Evolutionary conservation across 1,140 invertebrate genomes (phyloP), one percentile per base, ranked within the genome.

Genomic region (Notospermus geniculatus): DNA sequence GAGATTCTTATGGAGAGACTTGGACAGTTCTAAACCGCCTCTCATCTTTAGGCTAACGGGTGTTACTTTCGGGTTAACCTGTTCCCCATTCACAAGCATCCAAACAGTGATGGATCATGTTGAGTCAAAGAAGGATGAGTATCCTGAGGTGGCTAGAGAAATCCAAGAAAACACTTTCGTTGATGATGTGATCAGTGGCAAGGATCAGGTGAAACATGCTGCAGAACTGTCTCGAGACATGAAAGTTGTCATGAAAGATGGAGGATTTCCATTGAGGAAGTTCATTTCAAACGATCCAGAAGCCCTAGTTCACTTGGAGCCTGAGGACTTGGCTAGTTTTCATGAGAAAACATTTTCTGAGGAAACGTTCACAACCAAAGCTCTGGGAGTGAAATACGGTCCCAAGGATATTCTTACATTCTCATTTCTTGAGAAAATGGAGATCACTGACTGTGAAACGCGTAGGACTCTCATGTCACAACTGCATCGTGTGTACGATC

Each of bases 1-100:
- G 25, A 5, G 46, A 50, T 50, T 50, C n/a, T 50, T 50, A n/a
- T 50, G 46, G 46, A 19, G 46, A 50, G 46, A 50, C 19, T 50
- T 27, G n/a, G 46, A 50, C n/a, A n/a, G 19, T 19, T 19, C 11
- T 13, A 43, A 43, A 19, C 11, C 19, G 19, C n/a, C n/a, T n/a
- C 11, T 13, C 11, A 43, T 43, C 39, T 43, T 13, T 19, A 43
- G 39, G 19, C 11, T 43, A 19, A 43, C 11, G 11, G 19, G 39
- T 13, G 39, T 43, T 11, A 19, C 19, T 13, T 43, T 43, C 39
- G 39, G 39, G 19, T 43, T 43, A 19, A 43, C 11, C 11, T 43
- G 39, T 43, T 43, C 39, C 19, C 39, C 39, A 43, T 43, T 13
- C 19, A 43, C 39, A 43, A 13, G 39, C 19, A 43, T 43, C 19